phyloP scores from a whole-genome alignment of 2,888 invertebrate species.

The Drosophila antonietae region DNA sequence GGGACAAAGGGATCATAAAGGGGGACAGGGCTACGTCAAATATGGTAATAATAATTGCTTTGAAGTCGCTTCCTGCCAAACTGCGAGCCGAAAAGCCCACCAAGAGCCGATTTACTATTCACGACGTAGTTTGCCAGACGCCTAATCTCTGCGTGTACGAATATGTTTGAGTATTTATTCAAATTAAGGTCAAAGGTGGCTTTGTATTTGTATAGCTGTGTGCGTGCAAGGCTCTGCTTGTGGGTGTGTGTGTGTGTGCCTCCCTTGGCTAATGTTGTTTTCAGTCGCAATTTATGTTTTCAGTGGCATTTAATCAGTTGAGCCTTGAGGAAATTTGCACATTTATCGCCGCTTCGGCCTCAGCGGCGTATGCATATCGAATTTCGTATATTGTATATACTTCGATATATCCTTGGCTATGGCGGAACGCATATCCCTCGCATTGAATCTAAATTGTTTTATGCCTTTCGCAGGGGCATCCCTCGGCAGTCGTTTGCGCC shows the following conservation, averaged over 20 bases:
- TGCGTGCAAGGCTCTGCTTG: not conserved
- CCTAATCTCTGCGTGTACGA: constrained; percentile 57
- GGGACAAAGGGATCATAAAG: constrained; percentile 2
- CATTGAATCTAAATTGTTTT: constrained; percentile 76
- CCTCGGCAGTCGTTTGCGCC: constrained; percentile 45
- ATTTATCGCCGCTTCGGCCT: constrained; percentile 60
- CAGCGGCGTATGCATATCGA: constrained; percentile 40
- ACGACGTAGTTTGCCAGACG: constrained; percentile 34
- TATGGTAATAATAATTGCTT: constrained; percentile 64
- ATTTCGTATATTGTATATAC: constrained; percentile 33
- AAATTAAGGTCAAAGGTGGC: constrained; percentile 73
- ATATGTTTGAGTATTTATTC: constrained; percentile 59
- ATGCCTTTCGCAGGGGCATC: constrained; percentile 51
- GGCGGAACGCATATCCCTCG: constrained; percentile 46
- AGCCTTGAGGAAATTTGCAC: constrained; percentile 59
- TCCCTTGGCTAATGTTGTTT: constrained; percentile 56
- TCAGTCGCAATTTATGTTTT: constrained; percentile 69
- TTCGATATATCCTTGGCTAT: constrained; percentile 32
- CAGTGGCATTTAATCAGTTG: constrained; percentile 70
- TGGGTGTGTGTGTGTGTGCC: not conserved
- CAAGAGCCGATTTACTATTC: constrained; percentile 11
- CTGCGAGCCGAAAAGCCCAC: constrained; percentile 3
- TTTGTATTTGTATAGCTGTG: not conserved
- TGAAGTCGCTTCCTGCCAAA: constrained; percentile 49
- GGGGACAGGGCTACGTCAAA: constrained; percentile 13